A percentile compares a stretch with the other conserved stretches of the same genome.
phyloP scores from a whole-genome alignment of 2,797 vertebrate species.

The Sebastes trivittatus region DNA sequence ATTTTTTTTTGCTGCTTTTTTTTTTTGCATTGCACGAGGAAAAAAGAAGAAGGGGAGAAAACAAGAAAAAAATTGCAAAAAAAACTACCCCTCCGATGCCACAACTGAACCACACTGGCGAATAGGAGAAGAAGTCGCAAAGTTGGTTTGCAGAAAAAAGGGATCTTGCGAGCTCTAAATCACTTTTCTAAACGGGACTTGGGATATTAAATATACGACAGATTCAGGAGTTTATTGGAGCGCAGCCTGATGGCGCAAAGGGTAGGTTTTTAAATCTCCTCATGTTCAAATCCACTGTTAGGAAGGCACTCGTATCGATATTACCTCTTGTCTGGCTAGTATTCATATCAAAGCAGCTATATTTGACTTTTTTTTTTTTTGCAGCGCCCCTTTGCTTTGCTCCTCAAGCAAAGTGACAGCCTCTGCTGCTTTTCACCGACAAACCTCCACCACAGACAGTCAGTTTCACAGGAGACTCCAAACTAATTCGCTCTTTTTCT shows the following conservation, averaged over 20 bases:
- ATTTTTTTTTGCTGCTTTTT: conserved; percentile 79
- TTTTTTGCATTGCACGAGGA: conserved; percentile 24
- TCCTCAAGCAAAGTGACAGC: conserved; percentile 77
- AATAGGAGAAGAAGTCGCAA: conserved; percentile 93
- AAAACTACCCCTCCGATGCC: conserved; percentile 79
- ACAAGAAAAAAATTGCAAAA: conserved; percentile 86
- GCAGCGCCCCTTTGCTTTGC: conserved; percentile 61
- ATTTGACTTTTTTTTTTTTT: conserved; percentile 69
- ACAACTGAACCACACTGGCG: conserved; percentile 84
- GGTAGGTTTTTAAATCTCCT: conserved; percentile 98
- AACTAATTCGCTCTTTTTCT: conserved; percentile 68
- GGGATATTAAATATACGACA: conserved; percentile 99
- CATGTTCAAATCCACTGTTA: conserved; percentile 91
- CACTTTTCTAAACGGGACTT: conserved; percentile 95
- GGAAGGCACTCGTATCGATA: conserved; percentile 87
- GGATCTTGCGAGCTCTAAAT: conserved; percentile 87
- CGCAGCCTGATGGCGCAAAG: conserved; percentile 99
- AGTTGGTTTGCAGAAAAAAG: conserved; percentile 85
- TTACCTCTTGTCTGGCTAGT: conserved; percentile 82
- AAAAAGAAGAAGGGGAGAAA: conserved; percentile 80
- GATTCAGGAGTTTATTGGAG: conserved; percentile 99
- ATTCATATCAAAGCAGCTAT: conserved; percentile 76
- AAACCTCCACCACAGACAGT: conserved; percentile 63
- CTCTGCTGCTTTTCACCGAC: conserved; percentile 63
- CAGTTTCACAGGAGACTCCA: conserved; percentile 75